Base-by-base conservation (phyloP, 2,113 vertebrate genomes). In the Mastomys coucha region DNA sequence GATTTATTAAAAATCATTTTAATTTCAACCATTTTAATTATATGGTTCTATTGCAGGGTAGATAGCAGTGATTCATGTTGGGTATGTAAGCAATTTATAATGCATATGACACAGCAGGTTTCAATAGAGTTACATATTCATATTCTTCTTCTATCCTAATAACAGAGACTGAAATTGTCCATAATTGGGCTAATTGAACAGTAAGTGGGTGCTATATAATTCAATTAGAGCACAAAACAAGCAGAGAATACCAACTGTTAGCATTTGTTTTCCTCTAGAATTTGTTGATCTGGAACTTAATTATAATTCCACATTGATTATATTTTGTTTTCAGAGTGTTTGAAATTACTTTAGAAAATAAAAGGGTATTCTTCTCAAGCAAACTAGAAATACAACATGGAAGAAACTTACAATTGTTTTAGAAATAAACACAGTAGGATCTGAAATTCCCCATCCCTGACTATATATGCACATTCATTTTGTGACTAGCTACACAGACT, bases 271-370 rank as follows among this genome's bases (percentile, higher is more conserved):
- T 60, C 56, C 45, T 78, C 91, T 70, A 91, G 58, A 80, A 65
- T 88, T 78, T 67, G 88, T 77, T 89, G 95, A 91, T 93, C 63
- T 96, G 63, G 84, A 92, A 63, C 53, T 56, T 95, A 95, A 95
- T 93, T 95, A 77, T 10, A 88, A 87, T 58, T 91, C 42, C 70
- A 77, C 28, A 67, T 86, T 67, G 91, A 90, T 95, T 77, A 93
- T 85, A 72, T 77, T 90, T 81, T 82, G 39, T 78, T 97, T 91
- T 80, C 45, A 70, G 56, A 70, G 45, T 67, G 36, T 82, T 75
- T 93, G 42, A 78, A 93, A 91, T 92, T 92, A 88, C 70, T 92
- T 75, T 93, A 76, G 65, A 96, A 94, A 94, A 88, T 85, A 78
- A 88, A 88, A 14, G 10, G 1, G 2, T 89, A 56, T 93, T 95